phyloP scores from a whole-genome alignment of 2,797 vertebrate species.

The Antrozous pallidus region DNA sequence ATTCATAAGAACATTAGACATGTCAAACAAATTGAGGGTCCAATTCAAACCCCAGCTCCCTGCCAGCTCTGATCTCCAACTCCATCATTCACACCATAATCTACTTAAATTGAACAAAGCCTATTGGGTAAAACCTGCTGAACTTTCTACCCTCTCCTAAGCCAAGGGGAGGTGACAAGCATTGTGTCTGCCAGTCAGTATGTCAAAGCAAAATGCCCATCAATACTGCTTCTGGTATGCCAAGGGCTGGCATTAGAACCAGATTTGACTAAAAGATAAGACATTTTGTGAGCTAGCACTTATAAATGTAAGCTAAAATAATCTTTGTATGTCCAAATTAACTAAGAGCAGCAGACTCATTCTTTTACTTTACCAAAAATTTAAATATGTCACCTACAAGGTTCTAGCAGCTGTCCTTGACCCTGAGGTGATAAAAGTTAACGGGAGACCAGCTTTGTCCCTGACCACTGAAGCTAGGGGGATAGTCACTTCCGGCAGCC shows the following conservation, averaged over 20 bases:
- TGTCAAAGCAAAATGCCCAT: not conserved
- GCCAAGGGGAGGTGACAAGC: not conserved
- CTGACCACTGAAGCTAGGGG: rapidly evolving
- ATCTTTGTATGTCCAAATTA: not conserved
- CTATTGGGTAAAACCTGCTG: constrained; percentile 53
- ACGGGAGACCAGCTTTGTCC: not conserved
- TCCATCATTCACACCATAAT: constrained; percentile 76
- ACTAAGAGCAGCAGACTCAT: not conserved
- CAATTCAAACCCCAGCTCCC: constrained; percentile 79
- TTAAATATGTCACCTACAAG: not conserved
- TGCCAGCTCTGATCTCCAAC: constrained; percentile 75
- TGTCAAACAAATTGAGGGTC: constrained; percentile 79
- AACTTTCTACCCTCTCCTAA: constrained; percentile 25
- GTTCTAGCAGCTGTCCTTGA: not conserved
- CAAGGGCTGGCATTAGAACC: not conserved
- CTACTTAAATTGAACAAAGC: constrained; percentile 78
- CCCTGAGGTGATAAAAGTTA: not conserved
- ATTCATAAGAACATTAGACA: constrained; percentile 79
- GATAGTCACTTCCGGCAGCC: not conserved
- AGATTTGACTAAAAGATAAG: not conserved
- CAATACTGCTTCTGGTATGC: not conserved
- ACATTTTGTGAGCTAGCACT: constrained; percentile 1
- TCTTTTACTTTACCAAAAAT: not conserved
- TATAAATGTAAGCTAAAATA: not conserved
- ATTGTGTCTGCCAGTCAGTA: constrained; percentile 4